Conservation (phyloP, 2,113 vertebrate species). For the Megalops atlanticus region DNA sequence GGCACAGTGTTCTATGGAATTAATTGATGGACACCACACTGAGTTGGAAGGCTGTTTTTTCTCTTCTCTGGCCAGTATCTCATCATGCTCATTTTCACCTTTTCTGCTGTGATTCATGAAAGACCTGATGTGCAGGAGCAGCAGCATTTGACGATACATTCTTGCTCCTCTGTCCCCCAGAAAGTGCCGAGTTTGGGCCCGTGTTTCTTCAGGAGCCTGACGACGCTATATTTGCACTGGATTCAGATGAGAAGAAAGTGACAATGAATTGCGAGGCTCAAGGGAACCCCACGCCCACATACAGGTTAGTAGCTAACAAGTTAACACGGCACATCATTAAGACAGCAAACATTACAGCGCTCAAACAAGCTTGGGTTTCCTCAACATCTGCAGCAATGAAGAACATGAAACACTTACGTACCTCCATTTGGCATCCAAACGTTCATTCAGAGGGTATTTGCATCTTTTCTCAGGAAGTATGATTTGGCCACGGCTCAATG, state of each 20-base stretch:
- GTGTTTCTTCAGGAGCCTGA: constrained; percentile 90
- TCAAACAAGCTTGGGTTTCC: neutral
- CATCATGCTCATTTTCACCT: neutral
- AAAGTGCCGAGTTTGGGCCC: constrained; percentile 87
- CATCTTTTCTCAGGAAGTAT: neutral
- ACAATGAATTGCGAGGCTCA: constrained; percentile 86
- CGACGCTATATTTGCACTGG: constrained; percentile 82
- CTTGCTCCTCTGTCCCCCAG: constrained; percentile 61
- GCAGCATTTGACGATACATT: neutral
- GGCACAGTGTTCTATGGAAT: neutral
- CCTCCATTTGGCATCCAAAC: neutral
- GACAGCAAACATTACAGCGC: too few species aligned
- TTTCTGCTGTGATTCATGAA: neutral
- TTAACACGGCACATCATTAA: too few species aligned
- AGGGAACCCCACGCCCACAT: constrained; percentile 82
- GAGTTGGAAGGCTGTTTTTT: neutral
- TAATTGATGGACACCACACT: neutral
- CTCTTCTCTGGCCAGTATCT: neutral
- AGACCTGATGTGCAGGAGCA: neutral
- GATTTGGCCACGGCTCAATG: neutral
- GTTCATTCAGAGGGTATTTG: neutral
- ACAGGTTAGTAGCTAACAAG: constrained; percentile 75
- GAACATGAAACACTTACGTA: neutral
- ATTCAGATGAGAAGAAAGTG: constrained; percentile 89
- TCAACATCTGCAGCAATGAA: neutral